Evolutionary conservation across 1,140 invertebrate genomes (phyloP), one percentile per base, ranked within the genome.

Genomic region (Micrasema minimum): DNA sequence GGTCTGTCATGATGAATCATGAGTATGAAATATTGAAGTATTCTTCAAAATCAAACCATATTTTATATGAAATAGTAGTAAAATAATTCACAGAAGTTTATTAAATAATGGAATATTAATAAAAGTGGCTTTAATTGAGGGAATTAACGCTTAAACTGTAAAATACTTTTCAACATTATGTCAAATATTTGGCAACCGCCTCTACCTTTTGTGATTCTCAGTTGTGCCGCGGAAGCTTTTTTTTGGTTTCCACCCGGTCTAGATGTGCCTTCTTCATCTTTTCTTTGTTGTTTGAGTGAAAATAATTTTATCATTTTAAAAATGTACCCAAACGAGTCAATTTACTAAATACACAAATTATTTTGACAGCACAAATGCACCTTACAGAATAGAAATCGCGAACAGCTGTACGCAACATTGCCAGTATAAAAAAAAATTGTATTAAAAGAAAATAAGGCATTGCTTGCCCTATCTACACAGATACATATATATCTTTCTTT

Each of bases 251-350:
- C 90, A 72, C 90, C 90, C 80, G 88, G 85, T 81, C 89, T 89
- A 65, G 90, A 89, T 79, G 91, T 89, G 66, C 90, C 85, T 83
- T 96, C 93, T 76, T 95, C 96, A 89, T 98, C 95, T 87, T 98
- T 98, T 87, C 97, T 96, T 85, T 97, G 95, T 88, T 98, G 95
- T 88, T 98, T 98, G 78, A 98, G 86, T 64, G 96, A 96, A 89
- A 98, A 98, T 85, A 98, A 89, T 90, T 97, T 98, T 83, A 98
- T 98, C 96, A 98, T 98, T 55, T 55, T 67, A 41, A 41, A 53
- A 22, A 43, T 55, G 53, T 69, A 20, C 26, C 14, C 64, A 66
- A 66, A 51, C 10, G 16, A 35, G 22, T n/a, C 50, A 69, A 59
- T 59, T 69, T 59, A 69, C 66, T 67, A 57, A 57, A 69, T 62